These are phyloP conservation scores for Sisor rabdophorus DNA, from an alignment of 2,113 vertebrate species.

Conservation along the genomic window DNA sequence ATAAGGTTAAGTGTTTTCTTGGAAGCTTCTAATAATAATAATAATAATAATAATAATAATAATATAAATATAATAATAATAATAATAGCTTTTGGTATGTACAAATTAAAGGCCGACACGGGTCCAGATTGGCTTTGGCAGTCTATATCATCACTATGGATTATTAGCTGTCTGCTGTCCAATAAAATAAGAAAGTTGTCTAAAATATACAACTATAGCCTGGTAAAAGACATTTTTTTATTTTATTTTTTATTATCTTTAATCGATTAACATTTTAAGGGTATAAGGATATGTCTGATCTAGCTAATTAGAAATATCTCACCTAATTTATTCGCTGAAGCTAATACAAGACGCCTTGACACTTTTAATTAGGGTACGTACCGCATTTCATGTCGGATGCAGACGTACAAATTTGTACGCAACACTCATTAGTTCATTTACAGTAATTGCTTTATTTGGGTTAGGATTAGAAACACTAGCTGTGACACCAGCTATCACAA, in stretches of 20 bases:
- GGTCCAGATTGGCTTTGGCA: neutral
- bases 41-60: neutral
- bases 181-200: neutral
- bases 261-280: neutral
- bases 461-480: neutral
- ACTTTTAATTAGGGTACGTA: conserved; percentile 33
- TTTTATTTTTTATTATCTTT: neutral
- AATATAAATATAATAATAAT: neutral
- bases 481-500: neutral
- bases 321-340: conserved; percentile 51
- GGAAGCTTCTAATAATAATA: too few species aligned
- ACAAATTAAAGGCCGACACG: neutral
- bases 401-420: neutral
- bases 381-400: neutral
- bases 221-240: neutral
- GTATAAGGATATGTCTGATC: neutral
- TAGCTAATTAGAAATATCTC: conserved; percentile 41
- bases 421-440: neutral
- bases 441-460: neutral
- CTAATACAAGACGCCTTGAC: conserved; percentile 49
- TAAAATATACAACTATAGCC: neutral
- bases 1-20: neutral
- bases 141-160: neutral
- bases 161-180: neutral
- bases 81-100: neutral